phyloP scores from a whole-genome alignment of 2,888 invertebrate species.

The Cepaea hortensis region DNA sequence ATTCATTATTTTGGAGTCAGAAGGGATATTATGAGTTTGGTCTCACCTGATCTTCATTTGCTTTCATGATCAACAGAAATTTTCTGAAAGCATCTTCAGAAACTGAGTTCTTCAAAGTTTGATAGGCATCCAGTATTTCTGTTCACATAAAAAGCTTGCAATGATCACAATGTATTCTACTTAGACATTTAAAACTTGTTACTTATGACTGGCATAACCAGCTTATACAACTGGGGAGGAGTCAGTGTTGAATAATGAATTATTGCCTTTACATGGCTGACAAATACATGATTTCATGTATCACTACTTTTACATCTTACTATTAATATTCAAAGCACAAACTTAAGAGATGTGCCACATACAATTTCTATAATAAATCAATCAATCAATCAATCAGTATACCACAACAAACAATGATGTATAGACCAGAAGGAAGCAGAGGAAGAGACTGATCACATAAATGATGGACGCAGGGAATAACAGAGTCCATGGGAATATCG shows the following conservation, averaged over 20 bases:
- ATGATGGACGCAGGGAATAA: no score
- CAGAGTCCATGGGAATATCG: no score
- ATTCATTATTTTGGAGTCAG: neutral
- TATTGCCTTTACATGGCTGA: no score
- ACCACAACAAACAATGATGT: no score
- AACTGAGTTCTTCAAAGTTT: slow-evolving; percentile 60
- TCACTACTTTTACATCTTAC: neutral
- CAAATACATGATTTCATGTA: no score
- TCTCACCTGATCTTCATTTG: slow-evolving; percentile 62
- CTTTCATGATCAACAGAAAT: slow-evolving; percentile 65
- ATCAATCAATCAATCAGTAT: no score
- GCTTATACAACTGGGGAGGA: neutral
- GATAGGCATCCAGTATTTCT: slow-evolving; percentile 64
- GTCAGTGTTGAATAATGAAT: neutral
- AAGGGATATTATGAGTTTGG: neutral
- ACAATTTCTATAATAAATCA: no score
- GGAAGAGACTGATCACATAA: no score
- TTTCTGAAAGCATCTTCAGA: slow-evolving; percentile 63
- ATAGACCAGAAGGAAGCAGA: no score
- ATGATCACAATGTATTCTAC: neutral
- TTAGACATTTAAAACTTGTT: neutral
- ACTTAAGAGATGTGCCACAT: neutral
- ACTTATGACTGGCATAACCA: neutral
- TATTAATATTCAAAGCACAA: neutral
- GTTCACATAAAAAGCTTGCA: neutral